Conservation (phyloP, 35 echinoderm and acorn worm species). For the Hemicentrotus pulcherrimus region DNA sequence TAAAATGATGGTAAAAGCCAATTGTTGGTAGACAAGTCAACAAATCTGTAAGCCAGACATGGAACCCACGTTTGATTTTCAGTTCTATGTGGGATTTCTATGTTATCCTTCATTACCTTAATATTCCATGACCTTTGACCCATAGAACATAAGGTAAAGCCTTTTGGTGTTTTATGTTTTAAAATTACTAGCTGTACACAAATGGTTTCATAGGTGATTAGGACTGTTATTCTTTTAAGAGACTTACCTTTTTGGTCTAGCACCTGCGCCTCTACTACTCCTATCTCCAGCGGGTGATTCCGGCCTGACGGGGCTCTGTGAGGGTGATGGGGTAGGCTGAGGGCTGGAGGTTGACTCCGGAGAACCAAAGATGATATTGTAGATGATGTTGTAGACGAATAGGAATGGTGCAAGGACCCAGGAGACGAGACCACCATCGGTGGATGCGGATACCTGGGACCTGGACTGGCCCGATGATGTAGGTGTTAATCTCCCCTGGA, state of each 20-base stretch:
- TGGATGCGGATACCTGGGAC: constrained; percentile 37
- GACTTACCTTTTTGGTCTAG: constrained; percentile 88
- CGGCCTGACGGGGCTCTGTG: constrained; percentile 1
- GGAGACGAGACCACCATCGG: constrained; percentile 47
- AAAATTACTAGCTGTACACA: too few species aligned
- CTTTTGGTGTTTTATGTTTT: too few species aligned
- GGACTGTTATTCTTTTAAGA: too few species aligned
- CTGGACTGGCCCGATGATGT: neutral
- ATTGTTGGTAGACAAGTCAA: too few species aligned
- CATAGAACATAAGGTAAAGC: too few species aligned
- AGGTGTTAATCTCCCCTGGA: constrained; percentile 19
- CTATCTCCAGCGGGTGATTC: neutral
- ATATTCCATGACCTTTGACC: too few species aligned
- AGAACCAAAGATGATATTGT: constrained; percentile 69
- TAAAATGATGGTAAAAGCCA: too few species aligned
- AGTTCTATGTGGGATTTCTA: too few species aligned
- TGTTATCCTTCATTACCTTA: too few species aligned
- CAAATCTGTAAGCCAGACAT: too few species aligned
- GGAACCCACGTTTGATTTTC: too few species aligned
- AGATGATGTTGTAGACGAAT: constrained; percentile 68
- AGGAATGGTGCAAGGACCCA: constrained; percentile 71
- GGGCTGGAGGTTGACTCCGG: neutral
- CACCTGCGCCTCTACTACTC: constrained; percentile 40
- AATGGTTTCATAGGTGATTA: too few species aligned
- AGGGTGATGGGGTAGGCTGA: constrained; percentile 16